Evolutionary conservation across 2,888 invertebrate species (phyloP).

Genomic region (Exephanes ischioxanthus): DNA sequence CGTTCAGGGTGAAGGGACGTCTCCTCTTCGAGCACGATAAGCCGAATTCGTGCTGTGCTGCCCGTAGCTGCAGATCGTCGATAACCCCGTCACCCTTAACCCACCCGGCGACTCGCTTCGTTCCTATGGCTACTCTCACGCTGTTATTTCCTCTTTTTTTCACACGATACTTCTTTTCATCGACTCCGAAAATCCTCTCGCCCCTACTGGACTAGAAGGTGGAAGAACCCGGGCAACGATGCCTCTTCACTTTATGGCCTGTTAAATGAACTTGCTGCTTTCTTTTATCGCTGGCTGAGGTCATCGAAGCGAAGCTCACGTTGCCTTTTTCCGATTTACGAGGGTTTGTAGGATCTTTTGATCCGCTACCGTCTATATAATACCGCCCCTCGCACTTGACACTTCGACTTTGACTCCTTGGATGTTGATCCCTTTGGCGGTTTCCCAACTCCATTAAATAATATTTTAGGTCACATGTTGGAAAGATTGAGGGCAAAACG

Average conservation of each 20-base stretch:
- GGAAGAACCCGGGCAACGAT: slow-evolving; percentile 60
- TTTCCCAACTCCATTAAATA: slow-evolving; percentile 32
- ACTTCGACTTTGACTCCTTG: slow-evolving; percentile 39
- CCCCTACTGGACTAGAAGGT: slow-evolving; percentile 46
- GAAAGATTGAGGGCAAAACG: background rate
- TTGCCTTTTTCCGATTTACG: slow-evolving; percentile 78
- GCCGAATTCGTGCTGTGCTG: slow-evolving; percentile 55
- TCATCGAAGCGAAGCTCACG: slow-evolving; percentile 75
- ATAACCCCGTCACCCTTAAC: slow-evolving; percentile 68
- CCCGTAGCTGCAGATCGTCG: slow-evolving; percentile 63
- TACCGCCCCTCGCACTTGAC: slow-evolving; percentile 66
- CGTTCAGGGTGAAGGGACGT: slow-evolving; percentile 32
- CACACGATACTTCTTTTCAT: slow-evolving; percentile 46
- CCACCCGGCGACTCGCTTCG: slow-evolving; percentile 49
- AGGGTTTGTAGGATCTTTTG: slow-evolving; percentile 75
- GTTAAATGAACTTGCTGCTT: slow-evolving; percentile 83
- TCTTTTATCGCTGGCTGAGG: slow-evolving; percentile 81
- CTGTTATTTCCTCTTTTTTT: slow-evolving; percentile 30
- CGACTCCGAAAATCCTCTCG: slow-evolving; percentile 57
- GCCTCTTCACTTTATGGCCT: slow-evolving; percentile 80
- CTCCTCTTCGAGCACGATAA: slow-evolving; percentile 57
- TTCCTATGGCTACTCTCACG: slow-evolving; percentile 36
- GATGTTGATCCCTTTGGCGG: slow-evolving; percentile 48
- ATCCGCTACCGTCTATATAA: slow-evolving; percentile 63
- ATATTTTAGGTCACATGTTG: slow-evolving; percentile 15